phyloP scores from a whole-genome alignment of 2,797 vertebrate genomes.

The Epinephelus coioides region DNA sequence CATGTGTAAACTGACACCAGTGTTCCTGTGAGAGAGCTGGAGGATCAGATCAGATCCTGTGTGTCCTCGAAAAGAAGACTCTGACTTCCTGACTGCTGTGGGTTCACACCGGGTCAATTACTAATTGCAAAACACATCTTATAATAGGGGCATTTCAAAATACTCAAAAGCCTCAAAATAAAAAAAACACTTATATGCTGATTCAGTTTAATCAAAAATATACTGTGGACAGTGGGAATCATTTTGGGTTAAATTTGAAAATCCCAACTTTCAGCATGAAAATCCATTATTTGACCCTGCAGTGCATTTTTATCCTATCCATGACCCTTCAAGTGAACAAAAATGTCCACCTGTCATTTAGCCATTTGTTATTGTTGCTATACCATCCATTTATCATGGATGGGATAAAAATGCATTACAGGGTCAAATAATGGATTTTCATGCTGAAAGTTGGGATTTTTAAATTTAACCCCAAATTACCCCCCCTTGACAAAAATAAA shows the following conservation, averaged over 20 bases:
- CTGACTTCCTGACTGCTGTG: constrained; percentile 7
- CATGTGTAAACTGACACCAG: constrained; percentile 49
- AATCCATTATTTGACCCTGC: too few relatives aligned
- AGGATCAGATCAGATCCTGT: constrained; percentile 44
- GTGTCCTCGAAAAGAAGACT: constrained; percentile 4
- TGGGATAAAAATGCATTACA: too few relatives aligned
- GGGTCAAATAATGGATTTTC: too few relatives aligned
- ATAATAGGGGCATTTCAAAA: not conserved
- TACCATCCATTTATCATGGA: too few relatives aligned
- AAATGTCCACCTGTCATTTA: too few relatives aligned
- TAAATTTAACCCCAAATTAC: too few relatives aligned
- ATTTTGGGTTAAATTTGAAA: not conserved
- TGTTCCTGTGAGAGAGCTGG: constrained; percentile 41
- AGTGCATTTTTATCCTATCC: too few relatives aligned
- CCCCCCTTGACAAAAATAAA: too few relatives aligned
- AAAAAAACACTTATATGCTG: not conserved
- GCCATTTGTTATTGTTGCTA: too few relatives aligned
- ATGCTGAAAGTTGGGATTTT: too few relatives aligned
- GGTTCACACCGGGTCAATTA: constrained; percentile 1
- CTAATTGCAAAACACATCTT: not conserved
- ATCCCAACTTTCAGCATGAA: too few relatives aligned
- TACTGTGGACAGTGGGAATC: not conserved
- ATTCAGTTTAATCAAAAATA: not conserved
- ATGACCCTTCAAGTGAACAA: too few relatives aligned
- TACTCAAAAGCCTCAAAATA: not conserved